Conservation (phyloP, 2,888 invertebrate species). For the Ctena decussata region DNA sequence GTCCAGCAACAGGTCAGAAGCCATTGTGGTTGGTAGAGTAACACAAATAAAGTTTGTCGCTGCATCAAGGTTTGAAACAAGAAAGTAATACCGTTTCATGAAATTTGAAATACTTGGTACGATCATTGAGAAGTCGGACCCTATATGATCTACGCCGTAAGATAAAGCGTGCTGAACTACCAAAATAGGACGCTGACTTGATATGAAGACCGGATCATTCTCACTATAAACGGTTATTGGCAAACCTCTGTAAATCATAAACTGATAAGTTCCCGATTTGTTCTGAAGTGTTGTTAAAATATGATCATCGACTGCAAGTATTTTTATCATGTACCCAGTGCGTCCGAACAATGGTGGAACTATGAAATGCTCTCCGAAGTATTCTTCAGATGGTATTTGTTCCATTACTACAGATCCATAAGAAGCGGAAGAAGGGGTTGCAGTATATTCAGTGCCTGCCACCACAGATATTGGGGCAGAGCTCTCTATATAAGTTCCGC, state of each 20-base stretch:
- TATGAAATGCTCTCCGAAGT: background rate
- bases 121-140: background rate
- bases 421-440: background rate
- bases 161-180: background rate
- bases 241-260: background rate
- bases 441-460: background rate
- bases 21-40: background rate
- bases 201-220: background rate
- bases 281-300: background rate
- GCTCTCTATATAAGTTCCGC: background rate
- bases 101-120: background rate
- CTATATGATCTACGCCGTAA: background rate
- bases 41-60: background rate
- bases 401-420: background rate
- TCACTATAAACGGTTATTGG: background rate
- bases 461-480: background rate
- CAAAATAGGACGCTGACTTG: background rate
- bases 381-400: background rate
- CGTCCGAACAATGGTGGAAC: background rate
- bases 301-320: background rate
- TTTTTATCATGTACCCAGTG: background rate
- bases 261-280: background rate
- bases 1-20: background rate
- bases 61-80: background rate
- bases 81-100: background rate